These are phyloP conservation scores for Menidia beryllina DNA, from an alignment of 2,113 vertebrate genomes.

Conservation along the genomic window DNA sequence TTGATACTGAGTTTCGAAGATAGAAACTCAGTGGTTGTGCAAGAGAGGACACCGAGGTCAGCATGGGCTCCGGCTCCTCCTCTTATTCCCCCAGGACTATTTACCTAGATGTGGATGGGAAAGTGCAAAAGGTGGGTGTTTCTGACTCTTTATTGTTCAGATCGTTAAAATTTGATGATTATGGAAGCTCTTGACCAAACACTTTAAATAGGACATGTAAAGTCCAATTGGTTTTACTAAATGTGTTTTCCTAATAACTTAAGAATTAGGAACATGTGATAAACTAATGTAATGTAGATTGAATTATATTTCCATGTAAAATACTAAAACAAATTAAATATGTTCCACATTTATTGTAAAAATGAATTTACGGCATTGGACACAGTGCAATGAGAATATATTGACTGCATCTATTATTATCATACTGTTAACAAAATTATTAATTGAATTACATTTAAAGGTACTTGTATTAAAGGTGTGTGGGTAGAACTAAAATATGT, in stretches of 20 bases:
- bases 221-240: not conserved
- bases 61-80: constrained; percentile 83
- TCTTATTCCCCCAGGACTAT: constrained; percentile 79
- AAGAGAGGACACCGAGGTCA: constrained; percentile 59
- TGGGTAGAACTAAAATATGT: not conserved
- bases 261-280: not conserved
- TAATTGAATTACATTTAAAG: not conserved
- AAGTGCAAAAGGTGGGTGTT: constrained; percentile 81
- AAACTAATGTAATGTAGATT: not conserved
- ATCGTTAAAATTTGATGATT: not conserved
- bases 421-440: not conserved
- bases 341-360: not conserved
- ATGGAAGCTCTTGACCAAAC: not conserved
- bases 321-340: not conserved
- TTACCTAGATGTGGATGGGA: constrained; percentile 83
- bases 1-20: constrained; percentile 1
- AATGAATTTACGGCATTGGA: not conserved
- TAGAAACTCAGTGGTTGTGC: constrained; percentile 16
- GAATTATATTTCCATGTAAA: not conserved
- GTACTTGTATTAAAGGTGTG: not conserved
- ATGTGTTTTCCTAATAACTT: not conserved
- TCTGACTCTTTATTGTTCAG: not conserved
- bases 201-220: not conserved
- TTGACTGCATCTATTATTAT: not conserved
- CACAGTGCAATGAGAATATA: not conserved